Percentiles rank a stretch among this genome's conserved stretches.
Evolutionary conservation across 1,140 invertebrate species (phyloP).

Genomic region (Onthophagus taurus): DNA sequence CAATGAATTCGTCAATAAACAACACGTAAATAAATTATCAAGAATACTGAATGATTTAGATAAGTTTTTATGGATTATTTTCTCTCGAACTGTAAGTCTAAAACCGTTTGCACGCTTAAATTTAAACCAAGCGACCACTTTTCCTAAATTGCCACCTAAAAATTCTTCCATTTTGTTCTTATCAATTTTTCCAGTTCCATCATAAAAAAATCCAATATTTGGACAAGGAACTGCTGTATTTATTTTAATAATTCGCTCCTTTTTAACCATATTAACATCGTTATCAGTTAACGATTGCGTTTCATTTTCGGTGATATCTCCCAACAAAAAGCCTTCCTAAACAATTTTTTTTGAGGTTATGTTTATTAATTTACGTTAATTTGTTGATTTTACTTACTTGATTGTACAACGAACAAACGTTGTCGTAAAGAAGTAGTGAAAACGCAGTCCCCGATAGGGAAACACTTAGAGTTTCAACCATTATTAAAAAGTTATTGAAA

Average conservation of each 20-base stretch:
- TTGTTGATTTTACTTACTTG: constrained; percentile 20
- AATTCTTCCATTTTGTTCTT: constrained; percentile 20
- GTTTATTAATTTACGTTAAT: constrained; percentile 6
- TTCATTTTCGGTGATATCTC: constrained; percentile 24
- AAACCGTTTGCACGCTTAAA: constrained; percentile 16
- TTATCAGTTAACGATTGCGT: constrained; percentile 25
- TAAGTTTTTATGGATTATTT: constrained; percentile 23
- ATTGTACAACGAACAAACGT: constrained; percentile 16
- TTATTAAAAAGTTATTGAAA: constrained; percentile 8
- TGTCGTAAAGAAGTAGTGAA: constrained; percentile 26
- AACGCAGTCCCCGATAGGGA: constrained; percentile 24
- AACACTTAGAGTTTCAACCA: constrained; percentile 24
- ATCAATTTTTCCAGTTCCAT: constrained; percentile 20
- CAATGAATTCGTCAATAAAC: constrained; percentile 22
- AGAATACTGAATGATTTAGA: not conserved
- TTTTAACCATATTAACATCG: constrained; percentile 24
- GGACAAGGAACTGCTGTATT: constrained; percentile 25
- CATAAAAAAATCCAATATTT: constrained; percentile 17
- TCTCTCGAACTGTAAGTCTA: constrained; percentile 23
- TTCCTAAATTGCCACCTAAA: constrained; percentile 17
- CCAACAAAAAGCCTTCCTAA: constrained; percentile 27
- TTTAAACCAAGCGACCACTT: constrained; percentile 26
- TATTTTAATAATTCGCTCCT: constrained; percentile 22
- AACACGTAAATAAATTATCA: constrained; percentile 26
- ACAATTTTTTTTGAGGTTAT: constrained; percentile 14